phyloP scores from a whole-genome alignment of 2,888 invertebrate genomes.

The Hyalella azteca region DNA sequence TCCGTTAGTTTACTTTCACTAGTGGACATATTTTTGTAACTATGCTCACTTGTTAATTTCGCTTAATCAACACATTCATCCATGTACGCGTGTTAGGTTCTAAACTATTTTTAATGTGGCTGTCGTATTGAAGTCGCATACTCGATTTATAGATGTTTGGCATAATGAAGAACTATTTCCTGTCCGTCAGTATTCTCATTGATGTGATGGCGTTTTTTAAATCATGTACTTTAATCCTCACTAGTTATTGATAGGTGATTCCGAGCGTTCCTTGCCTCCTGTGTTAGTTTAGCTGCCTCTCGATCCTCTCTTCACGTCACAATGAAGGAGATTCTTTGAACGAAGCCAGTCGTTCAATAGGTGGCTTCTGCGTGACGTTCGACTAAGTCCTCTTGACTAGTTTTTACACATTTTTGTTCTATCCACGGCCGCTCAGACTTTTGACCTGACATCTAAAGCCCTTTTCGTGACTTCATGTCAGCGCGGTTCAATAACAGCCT shows the following conservation, averaged over 20 bases:
- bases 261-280: background rate
- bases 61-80: too few relatives aligned
- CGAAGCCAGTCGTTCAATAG: background rate
- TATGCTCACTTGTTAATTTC: too few relatives aligned
- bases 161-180: too few relatives aligned
- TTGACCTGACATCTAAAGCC: slow-evolving; percentile 10
- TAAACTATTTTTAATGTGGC: too few relatives aligned
- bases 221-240: too few relatives aligned
- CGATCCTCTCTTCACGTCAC: background rate
- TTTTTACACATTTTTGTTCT: background rate
- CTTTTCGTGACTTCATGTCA: background rate
- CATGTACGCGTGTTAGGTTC: too few relatives aligned
- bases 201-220: too few relatives aligned
- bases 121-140: too few relatives aligned
- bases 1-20: too few relatives aligned
- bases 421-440: background rate
- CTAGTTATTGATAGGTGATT: background rate
- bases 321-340: background rate
- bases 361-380: background rate
- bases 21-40: too few relatives aligned
- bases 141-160: too few relatives aligned
- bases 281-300: background rate
- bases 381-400: background rate
- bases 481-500: background rate
- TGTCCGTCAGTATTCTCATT: too few relatives aligned